Evolutionary conservation across 2,797 vertebrate genomes (phyloP), one percentile per base, ranked within the genome.

Genomic region (Oreortyx pictus): DNA sequence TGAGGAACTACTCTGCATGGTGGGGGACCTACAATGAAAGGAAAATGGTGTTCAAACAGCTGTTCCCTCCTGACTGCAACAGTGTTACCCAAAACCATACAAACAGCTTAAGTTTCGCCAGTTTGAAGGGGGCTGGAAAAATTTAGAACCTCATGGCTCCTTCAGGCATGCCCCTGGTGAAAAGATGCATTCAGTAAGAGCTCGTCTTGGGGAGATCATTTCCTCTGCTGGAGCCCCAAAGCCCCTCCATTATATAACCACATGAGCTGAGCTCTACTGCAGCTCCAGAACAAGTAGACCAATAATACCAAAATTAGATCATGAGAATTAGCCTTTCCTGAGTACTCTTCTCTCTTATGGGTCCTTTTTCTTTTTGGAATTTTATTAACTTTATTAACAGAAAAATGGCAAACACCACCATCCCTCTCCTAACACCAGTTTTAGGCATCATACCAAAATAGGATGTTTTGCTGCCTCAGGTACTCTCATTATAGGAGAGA

Each of bases 181-280:
- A 44, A 37, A 67, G 20, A 20, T 24, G 3, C 7, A 5, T 70
- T 37, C 73, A 37, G n/a, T 16, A 70, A 68, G 39, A 7, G 29
- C 50, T 22, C 7, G 31, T 18, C 49, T 11, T 74, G 50, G 18
- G 59, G 12, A 67, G 11, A 44, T 68, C 43, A 10, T 9, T 62
- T 14, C 27, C n/a, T 46, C 20, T 87, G 2, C 22, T 1, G 0
- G 2, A 43, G 10, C 33, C 73, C 71, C 37, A 41, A 37, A 60
- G 25, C 4, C 10, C 8, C 29, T 68, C 66, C 11, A 3, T 24
- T 2, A 0, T 33, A 47, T 50, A 17, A 20, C 66, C 0, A 5
- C 66, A 13, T n/a, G 20, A 44, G 37, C 16, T 18, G 11, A 61
- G 73, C 27, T 61, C 25, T 72, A 17, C 27, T 56, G 56, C 33